phyloP scores from a whole-genome alignment of 2,888 invertebrate genomes.

The Amphipyra tragopoginis region DNA sequence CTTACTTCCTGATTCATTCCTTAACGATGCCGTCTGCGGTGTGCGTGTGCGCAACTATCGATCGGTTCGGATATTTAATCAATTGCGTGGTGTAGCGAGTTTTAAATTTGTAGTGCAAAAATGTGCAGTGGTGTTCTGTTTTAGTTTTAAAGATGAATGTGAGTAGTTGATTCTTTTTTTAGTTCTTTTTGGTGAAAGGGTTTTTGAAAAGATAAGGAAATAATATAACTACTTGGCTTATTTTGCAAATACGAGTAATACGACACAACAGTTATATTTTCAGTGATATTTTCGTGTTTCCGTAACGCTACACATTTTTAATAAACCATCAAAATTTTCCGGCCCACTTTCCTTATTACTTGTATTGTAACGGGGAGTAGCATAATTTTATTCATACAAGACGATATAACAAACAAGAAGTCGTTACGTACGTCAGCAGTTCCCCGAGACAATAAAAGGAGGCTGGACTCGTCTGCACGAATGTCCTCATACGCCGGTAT shows the following conservation, averaged over 20 bases:
- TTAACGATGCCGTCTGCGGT: constrained; percentile 78
- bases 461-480: constrained; percentile 86
- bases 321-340: constrained; percentile 57
- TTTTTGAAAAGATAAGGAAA: background rate
- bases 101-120: constrained; percentile 20
- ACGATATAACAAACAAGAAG: constrained; percentile 79
- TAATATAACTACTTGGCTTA: background rate
- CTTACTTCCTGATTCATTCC: constrained; percentile 88
- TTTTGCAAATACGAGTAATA: background rate
- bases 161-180: constrained; percentile 12
- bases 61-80: constrained; percentile 63
- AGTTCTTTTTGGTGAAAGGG: background rate
- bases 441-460: constrained; percentile 83
- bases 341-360: constrained; percentile 73
- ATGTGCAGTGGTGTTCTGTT: constrained; percentile 32
- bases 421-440: constrained; percentile 82
- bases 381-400: constrained; percentile 80
- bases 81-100: constrained; percentile 39
- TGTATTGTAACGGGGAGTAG: constrained; percentile 68
- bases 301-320: constrained; percentile 49
- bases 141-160: constrained; percentile 28
- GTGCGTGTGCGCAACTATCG: constrained; percentile 84
- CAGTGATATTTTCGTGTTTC: constrained; percentile 24
- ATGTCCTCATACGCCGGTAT: constrained; percentile 80
- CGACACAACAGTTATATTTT: background rate